Base-by-base conservation (phyloP, 2,797 vertebrate species). In the Chaunax sp. region DNA sequence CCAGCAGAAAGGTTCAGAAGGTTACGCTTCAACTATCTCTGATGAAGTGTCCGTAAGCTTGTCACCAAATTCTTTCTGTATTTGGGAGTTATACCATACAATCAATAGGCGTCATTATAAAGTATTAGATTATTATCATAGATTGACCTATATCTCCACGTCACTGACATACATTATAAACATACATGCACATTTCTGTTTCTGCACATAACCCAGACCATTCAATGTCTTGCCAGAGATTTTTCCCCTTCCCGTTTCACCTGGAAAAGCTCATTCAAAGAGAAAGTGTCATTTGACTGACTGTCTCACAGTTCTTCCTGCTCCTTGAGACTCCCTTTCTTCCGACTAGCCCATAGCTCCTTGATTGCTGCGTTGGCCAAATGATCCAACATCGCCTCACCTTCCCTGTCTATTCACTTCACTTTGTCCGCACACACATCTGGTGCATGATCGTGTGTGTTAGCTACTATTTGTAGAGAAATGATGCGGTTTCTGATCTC, bases 261-360 rank as follows among this genome's bases (percentile, higher is more conserved):
- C 62, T 77, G 71, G 51, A 71, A 76, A 76, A 61, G 67, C 80
- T 92, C 87, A 92, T 88, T 86, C 61, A 80, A 86, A 85, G 68
- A 85, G 90, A 89, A 88, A 81, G 69, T 91, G 87, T 91, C 89
- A 85, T 91, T 92, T 92, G 87, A n/a, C 90, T 90, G 84, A 81
- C 69, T 43, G 40, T 85, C 84, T 86, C 73, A 58, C 65, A 76
- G 69, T 64, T 75, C 82, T 87, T 90, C 86, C 90, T 86, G 87
- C 90, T 90, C 89, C 87, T 81, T 74, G 87, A 89, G 82, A 70
- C 83, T 53, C 82, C 49, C 9, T 41, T 58, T 68, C 65, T 77
- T 81, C 69, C 40, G 41, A 82, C 83, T 77, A 77, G 58, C 64
- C 72, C 71, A 38, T 1, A 66, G 68, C 72, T 86, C 65, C n/a